phyloP scores from a whole-genome alignment of 2,113 vertebrate genomes.

The Dermatemys mawii region DNA sequence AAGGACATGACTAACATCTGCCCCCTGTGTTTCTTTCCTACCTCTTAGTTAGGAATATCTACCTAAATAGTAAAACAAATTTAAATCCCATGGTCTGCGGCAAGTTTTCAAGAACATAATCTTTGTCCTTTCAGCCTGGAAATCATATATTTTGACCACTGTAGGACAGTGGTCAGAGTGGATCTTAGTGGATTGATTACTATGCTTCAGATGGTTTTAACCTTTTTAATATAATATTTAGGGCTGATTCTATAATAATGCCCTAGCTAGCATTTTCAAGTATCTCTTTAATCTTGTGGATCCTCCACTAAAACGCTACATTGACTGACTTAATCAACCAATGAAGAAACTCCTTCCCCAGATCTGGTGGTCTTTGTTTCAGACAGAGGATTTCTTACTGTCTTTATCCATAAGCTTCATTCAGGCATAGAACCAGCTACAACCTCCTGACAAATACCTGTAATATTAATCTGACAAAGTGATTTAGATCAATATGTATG shows the following conservation, averaged over 20 bases:
- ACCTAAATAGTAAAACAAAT: slow-evolving; percentile 39
- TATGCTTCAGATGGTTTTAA: background rate
- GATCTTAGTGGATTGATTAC: background rate
- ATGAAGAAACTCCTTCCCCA: slow-evolving; percentile 29
- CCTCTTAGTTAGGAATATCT: slow-evolving; percentile 24
- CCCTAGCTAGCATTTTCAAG: background rate
- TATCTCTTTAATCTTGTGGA: slow-evolving; percentile 24
- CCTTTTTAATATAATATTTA: background rate
- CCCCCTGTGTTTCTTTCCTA: slow-evolving; percentile 14
- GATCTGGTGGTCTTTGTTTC: slow-evolving; percentile 26
- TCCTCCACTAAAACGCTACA: slow-evolving; percentile 33
- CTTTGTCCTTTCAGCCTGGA: slow-evolving; percentile 43
- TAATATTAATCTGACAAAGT: slow-evolving; percentile 30
- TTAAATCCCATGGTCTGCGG: slow-evolving; percentile 36
- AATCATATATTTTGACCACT: background rate
- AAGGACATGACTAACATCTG: slow-evolving; percentile 47
- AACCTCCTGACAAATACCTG: slow-evolving; percentile 7
- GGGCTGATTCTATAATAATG: slow-evolving; percentile 1
- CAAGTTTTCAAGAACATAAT: slow-evolving; percentile 54
- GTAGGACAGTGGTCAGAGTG: no score
- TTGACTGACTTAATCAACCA: slow-evolving; percentile 25
- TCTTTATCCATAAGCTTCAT: slow-evolving; percentile 39
- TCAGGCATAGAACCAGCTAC: slow-evolving; percentile 55
- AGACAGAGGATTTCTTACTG: slow-evolving; percentile 26
- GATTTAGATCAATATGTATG: slow-evolving; percentile 33